Conservation (phyloP, 1,140 invertebrate genomes). For the Drosophila mayri region DNA sequence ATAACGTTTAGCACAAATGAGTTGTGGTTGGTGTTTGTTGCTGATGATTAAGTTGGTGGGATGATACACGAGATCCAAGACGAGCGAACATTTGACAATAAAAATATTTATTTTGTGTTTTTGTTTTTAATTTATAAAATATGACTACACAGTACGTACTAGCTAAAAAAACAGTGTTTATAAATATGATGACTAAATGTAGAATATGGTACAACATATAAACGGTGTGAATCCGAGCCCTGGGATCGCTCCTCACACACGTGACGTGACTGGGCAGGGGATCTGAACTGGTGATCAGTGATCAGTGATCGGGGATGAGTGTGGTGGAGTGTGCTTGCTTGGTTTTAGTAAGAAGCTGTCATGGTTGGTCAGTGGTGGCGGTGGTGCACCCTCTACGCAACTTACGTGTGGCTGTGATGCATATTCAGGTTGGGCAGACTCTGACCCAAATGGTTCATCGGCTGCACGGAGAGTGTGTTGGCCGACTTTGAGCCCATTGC, state of each 20-base stretch:
- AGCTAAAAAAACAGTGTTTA: slow-evolving; percentile 45
- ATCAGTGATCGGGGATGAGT: slow-evolving; percentile 34
- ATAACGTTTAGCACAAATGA: slow-evolving; percentile 25
- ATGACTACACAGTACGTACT: slow-evolving; percentile 38
- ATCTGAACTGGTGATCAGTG: slow-evolving; percentile 37
- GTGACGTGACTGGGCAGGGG: slow-evolving; percentile 26
- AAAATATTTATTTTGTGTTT: slow-evolving; percentile 42
- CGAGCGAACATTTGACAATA: slow-evolving; percentile 33
- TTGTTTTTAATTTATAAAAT: slow-evolving; percentile 34
- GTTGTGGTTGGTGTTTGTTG: not conserved
- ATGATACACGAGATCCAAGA: slow-evolving; percentile 18
- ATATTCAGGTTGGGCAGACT: slow-evolving; percentile 89
- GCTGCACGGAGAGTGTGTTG: slow-evolving; percentile 91
- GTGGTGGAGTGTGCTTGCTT: slow-evolving; percentile 50
- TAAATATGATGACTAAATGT: slow-evolving; percentile 53
- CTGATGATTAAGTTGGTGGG: slow-evolving; percentile 18
- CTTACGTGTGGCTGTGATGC: slow-evolving; percentile 82
- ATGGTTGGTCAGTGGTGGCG: slow-evolving; percentile 53
- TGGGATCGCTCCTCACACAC: slow-evolving; percentile 13
- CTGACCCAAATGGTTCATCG: slow-evolving; percentile 89
- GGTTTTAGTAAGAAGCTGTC: slow-evolving; percentile 61
- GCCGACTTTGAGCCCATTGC: slow-evolving; percentile 84
- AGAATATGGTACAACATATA: slow-evolving; percentile 50
- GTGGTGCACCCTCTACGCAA: slow-evolving; percentile 58
- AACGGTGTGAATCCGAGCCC: slow-evolving; percentile 40